Percentiles rank a stretch among this genome's conserved stretches.
Evolutionary conservation across 1,140 invertebrate genomes (phyloP).

Genomic region (Maniola jurtina): DNA sequence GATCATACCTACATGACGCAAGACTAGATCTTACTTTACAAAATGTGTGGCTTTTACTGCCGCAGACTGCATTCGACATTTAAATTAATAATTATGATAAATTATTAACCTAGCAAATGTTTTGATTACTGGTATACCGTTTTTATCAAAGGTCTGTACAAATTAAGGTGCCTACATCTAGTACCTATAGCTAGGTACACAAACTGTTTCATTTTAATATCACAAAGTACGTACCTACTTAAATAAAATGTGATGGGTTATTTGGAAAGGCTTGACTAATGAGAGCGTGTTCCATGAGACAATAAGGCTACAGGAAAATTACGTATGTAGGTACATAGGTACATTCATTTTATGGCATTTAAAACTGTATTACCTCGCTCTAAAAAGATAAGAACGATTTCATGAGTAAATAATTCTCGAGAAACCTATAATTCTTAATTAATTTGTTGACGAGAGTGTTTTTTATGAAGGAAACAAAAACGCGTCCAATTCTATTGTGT

Average conservation of each 20-base stretch:
- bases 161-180: not conserved
- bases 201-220: too few relatives aligned
- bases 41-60: conserved; percentile 13
- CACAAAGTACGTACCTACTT: too few relatives aligned
- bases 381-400: conserved; percentile 22
- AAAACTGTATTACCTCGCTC: conserved; percentile 9
- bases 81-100: conserved; percentile 7
- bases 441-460: not conserved
- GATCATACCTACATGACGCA: conserved; percentile 3
- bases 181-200: not conserved
- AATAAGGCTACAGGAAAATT: conserved; percentile 1
- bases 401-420: not conserved
- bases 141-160: conserved; percentile 4
- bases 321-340: not conserved
- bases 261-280: not conserved
- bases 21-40: conserved; percentile 19
- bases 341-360: not conserved
- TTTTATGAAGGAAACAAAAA: conserved; percentile 1
- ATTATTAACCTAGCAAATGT: conserved; percentile 7
- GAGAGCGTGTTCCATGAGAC: not conserved
- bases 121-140: conserved; percentile 18
- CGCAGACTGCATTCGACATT: conserved; percentile 6
- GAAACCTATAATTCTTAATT: not conserved
- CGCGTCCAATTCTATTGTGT: not conserved
- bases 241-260: not conserved